Evolutionary conservation across 2,888 invertebrate genomes (phyloP), one percentile per base, ranked within the genome.

Genomic region (Cyaniris semiargus): DNA sequence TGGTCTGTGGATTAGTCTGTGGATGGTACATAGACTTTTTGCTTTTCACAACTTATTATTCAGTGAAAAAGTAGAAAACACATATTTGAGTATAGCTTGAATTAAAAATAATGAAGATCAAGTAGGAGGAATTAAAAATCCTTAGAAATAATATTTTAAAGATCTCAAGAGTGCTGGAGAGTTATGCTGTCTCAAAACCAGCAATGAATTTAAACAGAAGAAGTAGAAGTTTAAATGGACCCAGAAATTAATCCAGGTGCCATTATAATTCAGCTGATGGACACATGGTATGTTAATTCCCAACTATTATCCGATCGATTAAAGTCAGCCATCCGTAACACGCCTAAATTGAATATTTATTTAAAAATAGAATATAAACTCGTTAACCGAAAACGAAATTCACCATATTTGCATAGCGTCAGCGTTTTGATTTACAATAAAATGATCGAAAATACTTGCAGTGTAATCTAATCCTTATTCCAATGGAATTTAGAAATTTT

Each of bases 291-390:
- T 75, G 56, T 56, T 31, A 56, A 56, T 56, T 56, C 56, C 56
- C 27, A 56, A 75, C 56, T 53, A 56, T 75, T 23, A 56, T 21
- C 31, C 56, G 70, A 34, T 70, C 70, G 70, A 70, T 70, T 70
- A 34, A 31, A 70, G 31, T 31, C 70, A 70, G 34, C 34, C 70
- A 70, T 70, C 31, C 70, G 34, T 70, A 34, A 8, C 6, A 34
- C 70, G 70, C 34, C 34, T 70, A 70, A 70, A 70, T 70, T 70
- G 70, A 70, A 70, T 70, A 70, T 70, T 70, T 70, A 70, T 70
- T 70, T 34, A 34, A 70, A 70, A 70, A 34, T 34, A 60, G 60
- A 60, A 60, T 23, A 58, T 58, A 70, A 70, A 70, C 34, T 70
- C 34, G 34, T 34, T 7, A 31, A 27, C 66, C 13, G 8, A 27